Conservation (phyloP, 2,113 vertebrate species). For the Plestiodon gilberti region DNA sequence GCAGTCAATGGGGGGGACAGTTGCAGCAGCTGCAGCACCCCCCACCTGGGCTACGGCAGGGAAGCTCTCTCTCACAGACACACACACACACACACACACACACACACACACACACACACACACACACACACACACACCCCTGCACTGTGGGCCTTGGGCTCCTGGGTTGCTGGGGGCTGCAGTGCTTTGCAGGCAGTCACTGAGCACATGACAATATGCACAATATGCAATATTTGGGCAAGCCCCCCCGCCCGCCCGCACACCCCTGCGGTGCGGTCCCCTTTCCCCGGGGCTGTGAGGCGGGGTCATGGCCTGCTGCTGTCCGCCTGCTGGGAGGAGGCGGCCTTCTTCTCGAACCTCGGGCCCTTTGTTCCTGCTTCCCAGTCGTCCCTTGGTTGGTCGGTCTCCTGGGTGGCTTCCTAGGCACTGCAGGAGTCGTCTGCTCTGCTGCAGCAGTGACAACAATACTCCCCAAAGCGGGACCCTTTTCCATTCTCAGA, state of each 20-base stretch:
- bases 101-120: too few relatives aligned
- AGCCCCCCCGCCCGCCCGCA: too few relatives aligned
- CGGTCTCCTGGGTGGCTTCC: constrained; percentile 64
- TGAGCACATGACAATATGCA: accelerated
- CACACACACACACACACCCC: too few relatives aligned
- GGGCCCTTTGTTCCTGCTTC: constrained; percentile 55
- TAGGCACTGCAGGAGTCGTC: constrained; percentile 54
- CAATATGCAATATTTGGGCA: too few relatives aligned
- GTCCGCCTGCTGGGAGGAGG: not conserved
- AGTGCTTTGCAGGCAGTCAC: constrained; percentile 65
- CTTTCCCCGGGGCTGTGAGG: too few relatives aligned
- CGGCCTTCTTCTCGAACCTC: too few relatives aligned
- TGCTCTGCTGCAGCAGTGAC: constrained; percentile 56
- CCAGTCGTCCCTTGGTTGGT: constrained; percentile 70
- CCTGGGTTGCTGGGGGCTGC: constrained; percentile 51
- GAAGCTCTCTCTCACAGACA: too few relatives aligned
- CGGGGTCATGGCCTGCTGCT: not conserved
- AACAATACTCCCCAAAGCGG: constrained; percentile 28
- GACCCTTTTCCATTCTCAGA: constrained; percentile 29
- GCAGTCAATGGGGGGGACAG: constrained; percentile 86
- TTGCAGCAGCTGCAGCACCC: too few relatives aligned
- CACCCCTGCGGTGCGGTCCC: too few relatives aligned
- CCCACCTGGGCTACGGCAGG: too few relatives aligned
- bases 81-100: too few relatives aligned
- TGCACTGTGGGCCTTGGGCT: too few relatives aligned